phyloP scores from a whole-genome alignment of 2,888 invertebrate genomes.

The Tenthredo scrophulariae region DNA sequence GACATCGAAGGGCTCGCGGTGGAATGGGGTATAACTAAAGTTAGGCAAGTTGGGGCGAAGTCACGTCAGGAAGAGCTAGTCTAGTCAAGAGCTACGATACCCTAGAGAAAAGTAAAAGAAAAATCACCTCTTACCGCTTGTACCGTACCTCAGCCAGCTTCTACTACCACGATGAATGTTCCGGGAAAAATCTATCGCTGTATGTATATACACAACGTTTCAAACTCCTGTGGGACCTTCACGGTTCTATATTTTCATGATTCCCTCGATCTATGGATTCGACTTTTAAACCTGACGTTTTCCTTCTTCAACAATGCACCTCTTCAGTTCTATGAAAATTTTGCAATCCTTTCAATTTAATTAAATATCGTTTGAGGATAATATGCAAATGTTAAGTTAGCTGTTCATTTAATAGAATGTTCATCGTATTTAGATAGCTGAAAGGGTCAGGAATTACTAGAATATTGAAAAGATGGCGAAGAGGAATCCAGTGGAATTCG shows the following conservation, averaged over 20 bases:
- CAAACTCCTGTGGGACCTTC: constrained; percentile 20
- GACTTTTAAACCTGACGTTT: background rate
- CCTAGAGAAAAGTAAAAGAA: constrained; percentile 33
- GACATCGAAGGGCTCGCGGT: constrained; percentile 23
- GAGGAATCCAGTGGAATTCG: background rate
- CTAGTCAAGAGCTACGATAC: constrained; percentile 36
- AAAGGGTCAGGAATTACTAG: background rate
- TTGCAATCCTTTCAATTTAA: background rate
- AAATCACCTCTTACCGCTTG: constrained; percentile 26
- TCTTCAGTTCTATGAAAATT: background rate
- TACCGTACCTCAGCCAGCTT: background rate
- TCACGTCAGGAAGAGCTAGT: constrained; percentile 6
- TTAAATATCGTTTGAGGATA: background rate
- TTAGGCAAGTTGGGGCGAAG: background rate
- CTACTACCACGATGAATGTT: constrained; percentile 38
- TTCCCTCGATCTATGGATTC: background rate
- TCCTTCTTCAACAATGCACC: background rate
- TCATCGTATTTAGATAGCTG: background rate
- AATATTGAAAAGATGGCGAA: background rate
- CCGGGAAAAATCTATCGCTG: constrained; percentile 33
- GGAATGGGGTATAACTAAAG: constrained; percentile 24
- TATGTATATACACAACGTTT: constrained; percentile 16
- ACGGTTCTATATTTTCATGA: constrained; percentile 40
- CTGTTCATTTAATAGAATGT: background rate
- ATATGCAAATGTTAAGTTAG: background rate